These are phyloP conservation scores for Grammomys surdaster DNA, from an alignment of 2,113 vertebrate species.

Conservation along the genomic window DNA sequence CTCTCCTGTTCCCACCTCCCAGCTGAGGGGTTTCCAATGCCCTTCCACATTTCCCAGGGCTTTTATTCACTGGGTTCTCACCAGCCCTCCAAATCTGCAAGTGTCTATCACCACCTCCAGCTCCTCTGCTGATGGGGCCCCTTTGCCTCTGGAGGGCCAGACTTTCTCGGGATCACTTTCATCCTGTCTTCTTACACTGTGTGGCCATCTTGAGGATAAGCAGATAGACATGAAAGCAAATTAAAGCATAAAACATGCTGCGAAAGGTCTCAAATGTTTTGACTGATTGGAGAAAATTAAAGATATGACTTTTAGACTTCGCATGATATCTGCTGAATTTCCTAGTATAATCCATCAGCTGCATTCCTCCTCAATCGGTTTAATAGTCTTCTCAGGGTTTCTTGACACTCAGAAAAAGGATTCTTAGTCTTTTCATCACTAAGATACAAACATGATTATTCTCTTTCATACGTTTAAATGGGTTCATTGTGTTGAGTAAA, in stretches of 20 bases:
- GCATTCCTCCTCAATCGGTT: background rate
- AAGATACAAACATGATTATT: background rate
- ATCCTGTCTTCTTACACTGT: background rate
- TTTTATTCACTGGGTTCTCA: background rate
- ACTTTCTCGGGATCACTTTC: background rate
- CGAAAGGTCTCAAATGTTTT: constrained; percentile 5
- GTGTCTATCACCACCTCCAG: background rate
- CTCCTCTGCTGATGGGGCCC: background rate
- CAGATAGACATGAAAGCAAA: background rate
- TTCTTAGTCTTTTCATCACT: constrained; percentile 26
- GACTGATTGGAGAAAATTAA: background rate
- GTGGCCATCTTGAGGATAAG: constrained; percentile 13
- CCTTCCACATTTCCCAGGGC: background rate
- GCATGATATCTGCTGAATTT: background rate
- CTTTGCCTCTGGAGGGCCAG: background rate
- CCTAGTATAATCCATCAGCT: background rate
- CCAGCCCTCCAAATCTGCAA: background rate
- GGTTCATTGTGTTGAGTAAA: background rate
- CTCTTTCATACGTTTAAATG: constrained; percentile 10
- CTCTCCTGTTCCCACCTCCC: background rate
- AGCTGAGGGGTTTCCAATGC: background rate
- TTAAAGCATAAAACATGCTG: constrained; percentile 9
- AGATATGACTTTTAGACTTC: background rate
- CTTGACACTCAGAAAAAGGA: background rate
- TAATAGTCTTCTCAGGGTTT: background rate